These are phyloP conservation scores for Globia sparganii DNA, from an alignment of 2,888 invertebrate species.

Conservation along the genomic window DNA sequence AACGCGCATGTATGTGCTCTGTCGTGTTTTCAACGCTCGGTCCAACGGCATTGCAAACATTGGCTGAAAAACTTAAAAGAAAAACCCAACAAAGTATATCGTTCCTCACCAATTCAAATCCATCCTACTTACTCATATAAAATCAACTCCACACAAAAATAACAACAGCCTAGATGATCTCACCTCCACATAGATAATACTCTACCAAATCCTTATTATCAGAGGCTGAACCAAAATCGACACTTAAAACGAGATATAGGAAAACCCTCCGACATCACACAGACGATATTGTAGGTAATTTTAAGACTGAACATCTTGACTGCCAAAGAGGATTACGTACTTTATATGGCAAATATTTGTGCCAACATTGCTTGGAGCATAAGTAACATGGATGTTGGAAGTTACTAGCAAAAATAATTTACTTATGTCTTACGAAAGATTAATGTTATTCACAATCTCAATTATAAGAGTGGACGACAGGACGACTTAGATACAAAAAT, in stretches of 20 bases:
- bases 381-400: conserved; percentile 52
- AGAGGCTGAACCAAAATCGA: conserved; percentile 48
- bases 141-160: background rate
- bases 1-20: background rate
- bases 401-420: background rate
- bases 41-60: background rate
- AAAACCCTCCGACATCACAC: conserved; percentile 48
- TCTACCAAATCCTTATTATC: conserved; percentile 52
- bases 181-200: conserved; percentile 33
- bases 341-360: conserved; percentile 62
- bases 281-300: conserved; percentile 61
- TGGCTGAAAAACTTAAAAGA: background rate
- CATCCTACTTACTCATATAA: background rate
- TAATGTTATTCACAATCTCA: background rate
- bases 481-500: background rate
- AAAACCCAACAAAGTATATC: background rate
- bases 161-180: conserved; percentile 21
- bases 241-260: conserved; percentile 52
- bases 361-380: conserved; percentile 52
- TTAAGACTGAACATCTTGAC: conserved; percentile 59
- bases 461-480: background rate
- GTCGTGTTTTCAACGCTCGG: background rate
- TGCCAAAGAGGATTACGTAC: conserved; percentile 65
- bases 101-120: background rate
- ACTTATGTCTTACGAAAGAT: background rate